A percentile compares a stretch with the other conserved stretches of the same genome.
Conservation (phyloP, 2,113 vertebrate genomes). For the Phoxinus phoxinus region DNA sequence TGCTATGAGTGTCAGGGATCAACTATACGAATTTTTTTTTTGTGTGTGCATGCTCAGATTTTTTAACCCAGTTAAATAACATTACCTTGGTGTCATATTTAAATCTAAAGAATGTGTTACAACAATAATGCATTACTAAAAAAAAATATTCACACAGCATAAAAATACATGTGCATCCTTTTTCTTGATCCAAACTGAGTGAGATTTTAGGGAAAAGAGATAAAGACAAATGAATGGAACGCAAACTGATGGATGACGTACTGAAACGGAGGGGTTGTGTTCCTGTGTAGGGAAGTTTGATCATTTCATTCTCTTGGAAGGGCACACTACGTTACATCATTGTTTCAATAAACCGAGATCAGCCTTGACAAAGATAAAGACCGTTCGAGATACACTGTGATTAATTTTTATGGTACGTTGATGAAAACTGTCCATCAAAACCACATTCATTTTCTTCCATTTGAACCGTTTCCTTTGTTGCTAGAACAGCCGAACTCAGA, state of each 20-base stretch:
- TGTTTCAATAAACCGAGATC: constrained; percentile 43
- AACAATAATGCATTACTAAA: neutral
- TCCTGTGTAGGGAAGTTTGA: constrained; percentile 15
- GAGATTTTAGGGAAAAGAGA: neutral
- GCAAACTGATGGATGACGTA: neutral
- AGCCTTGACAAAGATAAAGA: constrained; percentile 35
- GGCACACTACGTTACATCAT: constrained; percentile 33
- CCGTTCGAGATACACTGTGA: constrained; percentile 25
- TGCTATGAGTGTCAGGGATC: neutral
- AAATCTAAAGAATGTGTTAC: neutral
- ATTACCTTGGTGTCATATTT: neutral
- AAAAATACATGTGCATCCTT: neutral
- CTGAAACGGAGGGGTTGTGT: constrained; percentile 1
- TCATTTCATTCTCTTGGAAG: constrained; percentile 34
- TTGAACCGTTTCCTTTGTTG: constrained; percentile 57
- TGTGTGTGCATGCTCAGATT: neutral
- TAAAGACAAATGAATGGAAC: constrained; percentile 1
- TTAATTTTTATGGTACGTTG: constrained; percentile 46
- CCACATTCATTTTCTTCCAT: constrained; percentile 29
- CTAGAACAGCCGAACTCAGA: constrained; percentile 58
- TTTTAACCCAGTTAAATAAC: neutral
- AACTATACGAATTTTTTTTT: neutral
- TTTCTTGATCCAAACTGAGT: neutral
- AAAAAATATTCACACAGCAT: neutral
- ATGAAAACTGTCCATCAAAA: constrained; percentile 53